Base-by-base conservation (phyloP, 2,797 vertebrate genomes). In the Pseudomugil gertrudae region DNA sequence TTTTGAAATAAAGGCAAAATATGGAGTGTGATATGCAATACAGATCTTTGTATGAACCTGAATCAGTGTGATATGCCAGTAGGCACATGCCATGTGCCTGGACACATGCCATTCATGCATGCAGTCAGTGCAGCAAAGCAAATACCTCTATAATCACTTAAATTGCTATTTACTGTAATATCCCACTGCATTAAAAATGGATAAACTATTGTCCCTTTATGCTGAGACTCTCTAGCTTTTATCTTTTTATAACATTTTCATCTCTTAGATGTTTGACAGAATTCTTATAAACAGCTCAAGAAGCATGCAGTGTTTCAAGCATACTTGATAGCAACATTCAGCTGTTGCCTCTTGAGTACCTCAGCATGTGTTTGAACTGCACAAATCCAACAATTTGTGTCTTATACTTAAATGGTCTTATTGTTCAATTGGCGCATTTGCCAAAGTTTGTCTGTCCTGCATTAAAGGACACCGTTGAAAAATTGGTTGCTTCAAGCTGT, bases 311-410 rank as follows among this genome's bases (percentile, higher is more conserved):
- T 40, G 48, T 45, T 74, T 63, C 4, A 48, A 78, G 73, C 35
- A 23, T 57, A 29, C 65, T 57, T 63, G 54, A 64, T 56, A 21
- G 47, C 63, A 27, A 56, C 26, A 50, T 48, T 55, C 68, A 79
- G 73, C 58, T 80, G 77, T 62, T 56, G 21, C 32, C 32, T 32
- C 32, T 32, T 32, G 32, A 32, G 32, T 32, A 32, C 3, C 32
- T 32, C 32, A 32, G 32, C 32, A 32, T 32, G 32, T 32, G 8
- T 5, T 32, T 32, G 32, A 32, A 32, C 32, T 32, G 32, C 32
- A 32, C 32, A 32, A 55, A 30, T 32, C 32, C 32, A 53, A 11
- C 27, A 27, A 35, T 23, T 56, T 63, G 48, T 53, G 5, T 54
- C 13, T 38, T 43, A 24, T 38, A 29, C 61, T 63, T 45, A 24